phyloP scores from a whole-genome alignment of 30 jellyfish, hydroid and myxozoan species.

The Aurelia sp. region DNA sequence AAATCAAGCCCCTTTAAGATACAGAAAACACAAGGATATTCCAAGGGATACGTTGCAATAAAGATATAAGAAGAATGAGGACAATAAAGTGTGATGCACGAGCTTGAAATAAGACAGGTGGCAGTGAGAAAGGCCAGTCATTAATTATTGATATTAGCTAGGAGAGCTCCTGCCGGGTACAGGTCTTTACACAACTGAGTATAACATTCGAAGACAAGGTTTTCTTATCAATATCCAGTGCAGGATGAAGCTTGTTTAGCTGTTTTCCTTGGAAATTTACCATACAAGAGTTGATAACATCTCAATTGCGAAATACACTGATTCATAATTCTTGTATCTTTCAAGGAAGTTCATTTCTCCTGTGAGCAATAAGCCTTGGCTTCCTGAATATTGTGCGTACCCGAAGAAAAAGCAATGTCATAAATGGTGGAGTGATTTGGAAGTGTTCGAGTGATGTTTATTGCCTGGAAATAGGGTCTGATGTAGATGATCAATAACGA shows the following conservation, averaged over 20 bases:
- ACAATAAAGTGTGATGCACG: conserved; percentile 5
- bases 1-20: no score
- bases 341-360: no score
- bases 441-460: not conserved
- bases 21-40: no score
- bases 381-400: not conserved
- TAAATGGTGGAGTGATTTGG: no score
- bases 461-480: conserved; percentile 2
- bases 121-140: conserved; percentile 46
- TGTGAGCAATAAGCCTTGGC: no score
- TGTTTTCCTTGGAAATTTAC: not conserved
- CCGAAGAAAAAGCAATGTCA: no score
- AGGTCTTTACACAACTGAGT: conserved; percentile 49
- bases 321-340: no score
- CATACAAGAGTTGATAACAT: not conserved
- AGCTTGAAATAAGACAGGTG: conserved; percentile 65
- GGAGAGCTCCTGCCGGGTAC: conserved; percentile 62
- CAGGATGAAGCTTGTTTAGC: not conserved
- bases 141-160: conserved; percentile 57
- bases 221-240: not conserved
- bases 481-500: conserved; percentile 10
- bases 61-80: not conserved
- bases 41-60: no score
- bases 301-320: no score
- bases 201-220: not conserved